Base-by-base conservation (phyloP, 2,888 invertebrate species). In the Xestobium rufovillosum region DNA sequence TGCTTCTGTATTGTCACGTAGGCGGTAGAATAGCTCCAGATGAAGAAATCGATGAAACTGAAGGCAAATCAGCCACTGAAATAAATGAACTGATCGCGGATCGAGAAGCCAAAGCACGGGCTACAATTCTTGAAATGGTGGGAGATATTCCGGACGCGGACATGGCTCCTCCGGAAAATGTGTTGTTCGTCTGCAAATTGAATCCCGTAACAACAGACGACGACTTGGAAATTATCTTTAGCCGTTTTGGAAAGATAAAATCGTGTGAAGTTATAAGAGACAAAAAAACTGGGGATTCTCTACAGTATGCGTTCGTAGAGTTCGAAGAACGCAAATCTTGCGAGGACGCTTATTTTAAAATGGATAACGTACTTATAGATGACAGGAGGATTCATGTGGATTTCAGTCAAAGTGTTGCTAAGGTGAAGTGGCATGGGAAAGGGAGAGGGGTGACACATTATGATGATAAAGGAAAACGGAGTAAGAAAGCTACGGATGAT, bases 361-460 rank as follows among this genome's bases (percentile, higher is more conserved):
- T 98, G 98, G 97, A 97, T 62, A 99, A 99, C 70, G 97, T 98
- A 0, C 70, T 98, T 3, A 98, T 99, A 53, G 98, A 99, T 67
- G 98, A 99, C 61, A 73, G 98, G 14, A 74, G 98, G 45, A 98
- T 99, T 56, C 98, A 98, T 68, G 98, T 99, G 1, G 98, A 99
- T 67, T 99, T 99, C 69, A 96, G 95, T 45, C 98, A 99, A 63
- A 96, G 96, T 31, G 97, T 99, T 0, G 83, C 97, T 2, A 96
- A 95, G 67, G 77, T 90, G 51, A 82, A 82, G 53, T 94, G 90
- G 88, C 73, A 80, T 35, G 91, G 91, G 2, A 91, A 90, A 68
- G 91, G 88, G 0, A 74, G 82, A 56, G 87, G 87, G 3, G 78
- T 87, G 0, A 72, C 75, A 44, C 73, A 76, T 59, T 69, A 69